Evolutionary conservation across 2,888 invertebrate species (phyloP), one percentile per base, ranked within the genome.

Genomic region (Machimus atricapillus): DNA sequence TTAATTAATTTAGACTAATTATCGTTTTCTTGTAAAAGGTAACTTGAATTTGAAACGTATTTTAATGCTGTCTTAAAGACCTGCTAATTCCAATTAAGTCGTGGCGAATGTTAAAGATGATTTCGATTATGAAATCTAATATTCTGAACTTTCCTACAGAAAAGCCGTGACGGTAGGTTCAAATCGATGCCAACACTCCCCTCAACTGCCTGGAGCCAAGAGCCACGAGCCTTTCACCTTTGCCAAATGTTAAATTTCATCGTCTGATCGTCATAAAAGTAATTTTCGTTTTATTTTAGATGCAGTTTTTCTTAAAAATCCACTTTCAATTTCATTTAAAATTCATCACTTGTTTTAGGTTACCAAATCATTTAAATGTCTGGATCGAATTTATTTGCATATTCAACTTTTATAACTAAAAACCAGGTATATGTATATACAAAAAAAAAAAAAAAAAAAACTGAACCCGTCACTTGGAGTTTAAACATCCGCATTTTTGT

Each of bases 61-160:
- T 1, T n/a, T 52, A 46, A 46, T 46, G 43, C 43, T 16, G 9
- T 14, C 14, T 46, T 46, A 23, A 66, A 66, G 19, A 23, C 66
- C 23, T 27, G 27, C 2, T 27, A 66, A 12, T 19, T 66, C 19
- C 27, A 66, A n/a, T 19, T 66, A 23, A 66, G 4, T 66, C 23
- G 8, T 66, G 7, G 23, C 27, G 27, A 66, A 23, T 76, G 76
- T 40, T 34, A 74, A 85, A 52, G 74, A 74, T 85, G 85, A 74
- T 74, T 46, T 85, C 85, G 37, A 23, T 73, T 73, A 74, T 46
- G 85, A 74, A 74, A 74, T 85, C 23, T 31, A 74, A n/a, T 31
- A 85, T 74, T 74, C 74, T 85, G 19, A 27, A 74, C 85, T 85
- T 85, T 85, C 85, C 85, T 46, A 85, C 66, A 66, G 74, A 85